These are phyloP conservation scores for Chondrosia reniformis DNA, from an alignment of 37 sponge, comb jelly and placozoan species.

Conservation along the genomic window DNA sequence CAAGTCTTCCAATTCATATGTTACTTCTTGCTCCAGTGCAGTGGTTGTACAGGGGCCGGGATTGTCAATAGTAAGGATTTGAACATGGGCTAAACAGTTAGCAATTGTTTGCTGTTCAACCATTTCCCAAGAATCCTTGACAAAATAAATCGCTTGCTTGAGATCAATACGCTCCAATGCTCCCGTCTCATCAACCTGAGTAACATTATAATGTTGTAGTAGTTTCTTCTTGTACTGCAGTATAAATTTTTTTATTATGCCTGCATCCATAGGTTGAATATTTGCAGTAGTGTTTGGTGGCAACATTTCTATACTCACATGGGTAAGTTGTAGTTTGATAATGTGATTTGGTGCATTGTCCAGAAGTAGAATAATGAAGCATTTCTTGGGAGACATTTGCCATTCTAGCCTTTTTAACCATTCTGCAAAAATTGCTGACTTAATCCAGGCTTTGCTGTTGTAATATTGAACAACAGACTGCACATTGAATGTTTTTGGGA, in stretches of 20 bases:
- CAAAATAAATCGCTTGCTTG: constrained; percentile 20
- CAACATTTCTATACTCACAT: constrained; percentile 11
- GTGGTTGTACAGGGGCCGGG: neutral
- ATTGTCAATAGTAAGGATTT: neutral
- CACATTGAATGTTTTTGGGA: constrained; percentile 4
- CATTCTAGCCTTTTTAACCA: constrained; percentile 9
- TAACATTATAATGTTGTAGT: neutral
- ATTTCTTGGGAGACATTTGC: neutral
- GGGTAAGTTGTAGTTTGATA: neutral
- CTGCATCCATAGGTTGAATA: constrained; percentile 28
- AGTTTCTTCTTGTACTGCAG: constrained; percentile 17
- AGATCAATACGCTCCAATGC: constrained; percentile 10
- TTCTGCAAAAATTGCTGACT: neutral
- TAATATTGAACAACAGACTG: constrained; percentile 17
- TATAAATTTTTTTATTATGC: constrained; percentile 14
- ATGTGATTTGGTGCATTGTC: constrained; percentile 22
- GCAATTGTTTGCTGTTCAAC: constrained; percentile 12
- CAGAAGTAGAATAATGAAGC: neutral
- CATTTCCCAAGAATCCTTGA: constrained; percentile 18
- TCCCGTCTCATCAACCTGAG: neutral
- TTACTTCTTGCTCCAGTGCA: neutral
- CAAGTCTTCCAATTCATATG: neutral
- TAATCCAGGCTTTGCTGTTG: constrained; percentile 35
- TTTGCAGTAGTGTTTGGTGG: constrained; percentile 26
- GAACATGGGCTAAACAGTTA: constrained; percentile 23